A percentile compares a stretch with the other conserved stretches of the same genome.
Evolutionary conservation across 2,797 vertebrate species (phyloP).

Genomic region (Oreochromis grahami): DNA sequence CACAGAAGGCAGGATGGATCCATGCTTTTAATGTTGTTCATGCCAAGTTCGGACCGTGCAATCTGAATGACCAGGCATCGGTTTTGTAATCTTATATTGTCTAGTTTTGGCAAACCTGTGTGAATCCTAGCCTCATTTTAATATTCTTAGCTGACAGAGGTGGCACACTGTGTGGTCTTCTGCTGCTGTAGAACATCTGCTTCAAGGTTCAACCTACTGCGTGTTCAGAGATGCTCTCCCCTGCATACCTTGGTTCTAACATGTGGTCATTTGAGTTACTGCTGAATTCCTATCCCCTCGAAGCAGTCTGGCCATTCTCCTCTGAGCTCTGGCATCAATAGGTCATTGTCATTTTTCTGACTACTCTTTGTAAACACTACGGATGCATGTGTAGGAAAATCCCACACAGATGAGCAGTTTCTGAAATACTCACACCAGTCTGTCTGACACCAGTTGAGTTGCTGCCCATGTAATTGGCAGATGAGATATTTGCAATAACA

Average conservation of each 20-base stretch:
- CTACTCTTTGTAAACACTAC: background rate
- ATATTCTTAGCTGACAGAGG: background rate
- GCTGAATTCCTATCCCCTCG: background rate
- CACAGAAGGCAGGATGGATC: background rate
- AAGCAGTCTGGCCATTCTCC: constrained; percentile 24
- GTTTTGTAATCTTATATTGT: background rate
- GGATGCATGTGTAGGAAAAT: background rate
- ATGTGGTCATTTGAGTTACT: background rate
- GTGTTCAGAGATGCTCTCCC: background rate
- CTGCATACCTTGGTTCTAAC: background rate
- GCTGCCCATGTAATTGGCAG: background rate
- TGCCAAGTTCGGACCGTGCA: too few species aligned
- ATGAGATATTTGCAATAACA: background rate
- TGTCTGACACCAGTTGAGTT: background rate
- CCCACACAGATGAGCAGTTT: background rate
- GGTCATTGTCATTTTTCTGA: constrained; percentile 14
- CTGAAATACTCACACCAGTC: background rate
- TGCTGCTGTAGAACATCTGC: background rate
- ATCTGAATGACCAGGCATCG: background rate
- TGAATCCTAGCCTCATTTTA: background rate
- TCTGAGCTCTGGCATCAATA: constrained; percentile 54
- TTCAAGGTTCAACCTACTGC: background rate
- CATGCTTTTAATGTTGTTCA: background rate
- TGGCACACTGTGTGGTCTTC: background rate
- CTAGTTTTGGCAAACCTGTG: background rate